Evolutionary conservation across 2,113 vertebrate genomes (phyloP).

Genomic region (Synchiropus splendidus): DNA sequence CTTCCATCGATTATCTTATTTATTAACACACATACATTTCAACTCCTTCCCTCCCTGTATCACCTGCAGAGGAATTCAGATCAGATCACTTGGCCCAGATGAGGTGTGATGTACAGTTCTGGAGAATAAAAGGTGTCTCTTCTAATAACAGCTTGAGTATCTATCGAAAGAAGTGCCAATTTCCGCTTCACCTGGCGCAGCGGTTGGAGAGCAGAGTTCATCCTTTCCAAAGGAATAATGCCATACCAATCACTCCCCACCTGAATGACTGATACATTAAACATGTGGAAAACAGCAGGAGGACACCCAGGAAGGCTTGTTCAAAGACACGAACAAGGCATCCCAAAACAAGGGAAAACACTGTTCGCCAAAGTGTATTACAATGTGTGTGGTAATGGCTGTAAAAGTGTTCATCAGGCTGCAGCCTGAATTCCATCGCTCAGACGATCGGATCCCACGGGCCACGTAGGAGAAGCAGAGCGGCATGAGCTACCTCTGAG

Average conservation of each 20-base stretch:
- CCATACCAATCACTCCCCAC: constrained; percentile 61
- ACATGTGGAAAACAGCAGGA: constrained; percentile 61
- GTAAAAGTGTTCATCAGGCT: no score
- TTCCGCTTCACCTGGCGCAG: constrained; percentile 59
- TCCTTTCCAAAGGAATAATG: constrained; percentile 51
- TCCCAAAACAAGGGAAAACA: constrained; percentile 33
- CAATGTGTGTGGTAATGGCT: no score
- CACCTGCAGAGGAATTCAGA: constrained; percentile 51
- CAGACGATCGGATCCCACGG: no score
- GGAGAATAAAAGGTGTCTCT: constrained; percentile 67
- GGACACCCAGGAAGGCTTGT: constrained; percentile 42
- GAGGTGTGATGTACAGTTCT: constrained; percentile 63
- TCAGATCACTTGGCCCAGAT: constrained; percentile 60
- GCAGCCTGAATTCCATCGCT: no score
- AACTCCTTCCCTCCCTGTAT: constrained; percentile 29
- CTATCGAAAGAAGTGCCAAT: constrained; percentile 64
- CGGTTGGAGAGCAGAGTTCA: constrained; percentile 52
- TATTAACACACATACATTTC: constrained; percentile 26
- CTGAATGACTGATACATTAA: constrained; percentile 69
- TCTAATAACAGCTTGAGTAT: constrained; percentile 57
- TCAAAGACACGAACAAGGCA: constrained; percentile 59
- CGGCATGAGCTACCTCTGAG: constrained; percentile 36
- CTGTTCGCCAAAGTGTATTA: no score
- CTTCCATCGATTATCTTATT: no score
- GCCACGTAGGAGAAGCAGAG: constrained; percentile 27